A percentile compares a stretch with the other conserved stretches of the same genome.
Evolutionary conservation across 2,888 invertebrate genomes (phyloP).

Genomic region (Temnothorax ravouxi): DNA sequence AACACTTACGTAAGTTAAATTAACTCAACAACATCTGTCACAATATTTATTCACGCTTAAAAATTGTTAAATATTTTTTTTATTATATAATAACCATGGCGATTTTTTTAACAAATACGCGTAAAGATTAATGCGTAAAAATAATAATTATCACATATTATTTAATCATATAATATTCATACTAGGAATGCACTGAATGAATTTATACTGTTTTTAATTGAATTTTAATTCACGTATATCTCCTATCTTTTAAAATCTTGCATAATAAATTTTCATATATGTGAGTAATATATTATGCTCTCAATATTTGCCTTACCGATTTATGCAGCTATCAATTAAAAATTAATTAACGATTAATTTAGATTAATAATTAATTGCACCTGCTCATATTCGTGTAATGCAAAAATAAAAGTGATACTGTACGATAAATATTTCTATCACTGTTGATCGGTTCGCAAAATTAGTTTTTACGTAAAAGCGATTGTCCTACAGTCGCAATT

Average conservation of each 20-base stretch:
- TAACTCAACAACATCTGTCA: neutral
- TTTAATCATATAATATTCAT: neutral
- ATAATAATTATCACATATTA: neutral
- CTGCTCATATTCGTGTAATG: neutral
- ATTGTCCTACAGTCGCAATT: neutral
- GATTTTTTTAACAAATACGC: neutral
- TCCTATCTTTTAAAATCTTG: constrained; percentile 4
- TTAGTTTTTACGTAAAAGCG: neutral
- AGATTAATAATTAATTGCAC: neutral
- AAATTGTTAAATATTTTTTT: neutral
- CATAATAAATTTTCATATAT: constrained; percentile 20
- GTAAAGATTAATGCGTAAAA: neutral
- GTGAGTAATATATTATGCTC: neutral
- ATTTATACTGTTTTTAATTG: neutral
- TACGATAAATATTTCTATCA: neutral
- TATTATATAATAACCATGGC: neutral
- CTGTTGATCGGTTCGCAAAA: neutral
- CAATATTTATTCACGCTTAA: constrained; percentile 5
- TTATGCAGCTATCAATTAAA: neutral
- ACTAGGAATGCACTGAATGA: neutral
- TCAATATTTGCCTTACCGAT: neutral
- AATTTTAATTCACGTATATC: neutral
- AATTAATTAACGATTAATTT: neutral
- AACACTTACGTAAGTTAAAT: neutral
- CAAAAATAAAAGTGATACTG: neutral